Conservation (phyloP, 2,888 invertebrate genomes). For the Nineta flava region DNA sequence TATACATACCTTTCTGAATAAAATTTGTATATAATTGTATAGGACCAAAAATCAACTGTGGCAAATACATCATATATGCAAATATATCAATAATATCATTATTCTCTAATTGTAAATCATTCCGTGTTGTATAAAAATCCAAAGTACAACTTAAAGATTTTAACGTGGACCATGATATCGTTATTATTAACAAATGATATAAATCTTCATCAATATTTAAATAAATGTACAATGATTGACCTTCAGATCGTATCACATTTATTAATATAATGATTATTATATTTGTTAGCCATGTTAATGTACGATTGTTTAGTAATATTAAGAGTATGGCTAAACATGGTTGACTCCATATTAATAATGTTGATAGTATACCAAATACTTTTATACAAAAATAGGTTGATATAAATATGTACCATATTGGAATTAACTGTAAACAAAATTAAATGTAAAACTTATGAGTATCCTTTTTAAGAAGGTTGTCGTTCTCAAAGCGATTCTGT, state of each 20-base stretch:
- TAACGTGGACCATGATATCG: constrained; percentile 53
- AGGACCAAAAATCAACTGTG: constrained; percentile 75
- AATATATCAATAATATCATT: constrained; percentile 33
- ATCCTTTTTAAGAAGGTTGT: too few relatives aligned
- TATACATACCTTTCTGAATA: too few relatives aligned
- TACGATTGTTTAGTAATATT: constrained; percentile 30
- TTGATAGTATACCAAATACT: constrained; percentile 33
- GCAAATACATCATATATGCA: constrained; percentile 69
- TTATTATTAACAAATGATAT: constrained; percentile 34
- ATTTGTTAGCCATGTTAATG: constrained; percentile 38
- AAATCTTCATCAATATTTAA: constrained; percentile 25
- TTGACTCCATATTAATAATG: constrained; percentile 34
- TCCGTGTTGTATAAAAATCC: constrained; percentile 31
- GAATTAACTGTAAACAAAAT: constrained; percentile 23
- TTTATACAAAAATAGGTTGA: constrained; percentile 30
- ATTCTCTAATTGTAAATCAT: constrained; percentile 14
- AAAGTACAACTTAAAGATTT: constrained; percentile 62
- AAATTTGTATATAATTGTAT: constrained; percentile 62
- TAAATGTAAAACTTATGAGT: too few relatives aligned
- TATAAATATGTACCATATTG: constrained; percentile 37
- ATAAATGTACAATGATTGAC: background rate
- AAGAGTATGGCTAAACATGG: constrained; percentile 37
- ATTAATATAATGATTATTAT: constrained; percentile 31
- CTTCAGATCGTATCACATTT: constrained; percentile 29
- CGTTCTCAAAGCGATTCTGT: too few relatives aligned